Conservation (phyloP, 2,888 invertebrate genomes). For the Beris morrisii region DNA sequence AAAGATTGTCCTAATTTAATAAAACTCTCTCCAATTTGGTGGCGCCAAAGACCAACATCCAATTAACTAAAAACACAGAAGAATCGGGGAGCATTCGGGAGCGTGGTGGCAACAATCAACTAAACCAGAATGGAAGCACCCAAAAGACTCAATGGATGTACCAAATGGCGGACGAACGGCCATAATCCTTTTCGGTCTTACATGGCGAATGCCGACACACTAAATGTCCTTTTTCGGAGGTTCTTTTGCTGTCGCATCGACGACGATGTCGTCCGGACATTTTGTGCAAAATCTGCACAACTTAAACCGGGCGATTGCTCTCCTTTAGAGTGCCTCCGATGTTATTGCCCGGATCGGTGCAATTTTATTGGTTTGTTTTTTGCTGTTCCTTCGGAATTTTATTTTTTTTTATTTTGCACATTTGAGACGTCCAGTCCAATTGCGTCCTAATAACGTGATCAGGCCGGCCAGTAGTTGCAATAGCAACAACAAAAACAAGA, state of each 20-base stretch:
- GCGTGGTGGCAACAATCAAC: neutral
- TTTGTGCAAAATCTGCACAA: conserved; percentile 16
- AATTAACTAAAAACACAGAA: conserved; percentile 40
- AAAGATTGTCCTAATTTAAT: conserved; percentile 39
- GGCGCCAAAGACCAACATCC: conserved; percentile 40
- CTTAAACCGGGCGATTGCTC: no score
- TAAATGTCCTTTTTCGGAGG: conserved; percentile 23
- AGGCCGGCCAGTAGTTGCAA: no score
- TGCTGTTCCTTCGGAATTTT: no score
- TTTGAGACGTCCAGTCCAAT: no score
- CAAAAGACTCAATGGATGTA: neutral
- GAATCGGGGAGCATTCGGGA: conserved; percentile 26
- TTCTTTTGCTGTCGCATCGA: conserved; percentile 21
- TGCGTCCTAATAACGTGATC: no score
- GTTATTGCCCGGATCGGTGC: conserved; percentile 16
- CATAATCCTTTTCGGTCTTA: conserved; percentile 35
- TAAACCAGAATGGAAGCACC: no score
- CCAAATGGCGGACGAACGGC: neutral
- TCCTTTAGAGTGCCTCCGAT: no score
- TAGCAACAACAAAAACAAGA: no score
- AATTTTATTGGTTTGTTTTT: no score
- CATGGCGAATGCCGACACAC: conserved; percentile 24
- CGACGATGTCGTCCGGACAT: conserved; percentile 25
- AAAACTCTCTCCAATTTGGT: conserved; percentile 35
- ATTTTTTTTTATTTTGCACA: no score